These are phyloP conservation scores for Tamias sibiricus DNA, from an alignment of 2,113 vertebrate genomes.

Conservation along the genomic window DNA sequence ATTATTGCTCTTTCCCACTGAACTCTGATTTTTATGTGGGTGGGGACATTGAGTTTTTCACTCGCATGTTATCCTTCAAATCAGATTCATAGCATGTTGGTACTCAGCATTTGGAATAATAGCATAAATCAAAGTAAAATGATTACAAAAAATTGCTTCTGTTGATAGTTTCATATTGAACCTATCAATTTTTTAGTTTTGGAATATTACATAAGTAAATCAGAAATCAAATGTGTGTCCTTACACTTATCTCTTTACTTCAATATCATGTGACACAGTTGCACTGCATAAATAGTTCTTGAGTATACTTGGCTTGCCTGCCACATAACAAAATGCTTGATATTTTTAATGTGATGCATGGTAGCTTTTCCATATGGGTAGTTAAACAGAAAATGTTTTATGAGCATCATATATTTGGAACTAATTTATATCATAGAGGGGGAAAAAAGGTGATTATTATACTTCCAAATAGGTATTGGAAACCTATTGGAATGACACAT, in stretches of 20 bases:
- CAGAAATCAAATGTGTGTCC: background rate
- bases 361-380: background rate
- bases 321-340: background rate
- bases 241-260: background rate
- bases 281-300: background rate
- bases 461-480: background rate
- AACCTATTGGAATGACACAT: background rate
- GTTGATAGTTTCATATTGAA: background rate
- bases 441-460: background rate
- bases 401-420: background rate
- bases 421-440: background rate
- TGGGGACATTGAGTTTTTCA: background rate
- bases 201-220: background rate
- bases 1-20: background rate
- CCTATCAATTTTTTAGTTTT: background rate
- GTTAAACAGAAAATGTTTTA: constrained; percentile 36
- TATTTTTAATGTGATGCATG: background rate
- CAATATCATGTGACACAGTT: background rate
- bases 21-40: background rate
- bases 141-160: constrained; percentile 6
- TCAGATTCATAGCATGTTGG: background rate
- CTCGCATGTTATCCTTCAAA: background rate
- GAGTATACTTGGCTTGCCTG: background rate
- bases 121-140: background rate
- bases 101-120: background rate